These are phyloP conservation scores for Eira barbara DNA, from an alignment of 2,113 vertebrate genomes.

Conservation along the genomic window DNA sequence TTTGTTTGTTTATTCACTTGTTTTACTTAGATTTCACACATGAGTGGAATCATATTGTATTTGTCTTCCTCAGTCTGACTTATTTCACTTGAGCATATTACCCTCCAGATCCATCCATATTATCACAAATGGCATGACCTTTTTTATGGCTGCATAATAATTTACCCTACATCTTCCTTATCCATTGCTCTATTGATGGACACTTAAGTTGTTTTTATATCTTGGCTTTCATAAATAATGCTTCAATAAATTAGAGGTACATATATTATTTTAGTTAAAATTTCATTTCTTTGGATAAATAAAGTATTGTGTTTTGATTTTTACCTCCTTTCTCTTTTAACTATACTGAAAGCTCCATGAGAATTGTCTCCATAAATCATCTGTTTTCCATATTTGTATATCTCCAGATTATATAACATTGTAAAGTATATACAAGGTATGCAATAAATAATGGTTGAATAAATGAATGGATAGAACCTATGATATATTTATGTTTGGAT, in stretches of 20 bases:
- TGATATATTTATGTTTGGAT: not conserved
- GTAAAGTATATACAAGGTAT: not conserved
- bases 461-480: not conserved
- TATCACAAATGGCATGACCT: not conserved
- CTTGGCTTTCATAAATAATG: not conserved
- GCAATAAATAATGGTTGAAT: not conserved
- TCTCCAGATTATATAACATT: not conserved
- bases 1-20: not conserved
- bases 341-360: not conserved
- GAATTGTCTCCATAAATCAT: not conserved
- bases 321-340: not conserved
- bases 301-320: not conserved
- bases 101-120: not conserved
- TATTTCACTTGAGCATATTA: not conserved
- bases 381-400: not conserved
- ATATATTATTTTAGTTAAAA: not conserved
- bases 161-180: not conserved
- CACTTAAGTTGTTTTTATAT: not conserved
- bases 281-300: not conserved
- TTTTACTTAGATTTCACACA: not conserved
- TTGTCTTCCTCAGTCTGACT: not conserved
- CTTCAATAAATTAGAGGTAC: not conserved
- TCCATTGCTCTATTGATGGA: not conserved
- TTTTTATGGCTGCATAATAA: not conserved
- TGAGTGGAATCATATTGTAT: not conserved